phyloP scores from a whole-genome alignment of 2,113 vertebrate genomes.

The Felis chaus region DNA sequence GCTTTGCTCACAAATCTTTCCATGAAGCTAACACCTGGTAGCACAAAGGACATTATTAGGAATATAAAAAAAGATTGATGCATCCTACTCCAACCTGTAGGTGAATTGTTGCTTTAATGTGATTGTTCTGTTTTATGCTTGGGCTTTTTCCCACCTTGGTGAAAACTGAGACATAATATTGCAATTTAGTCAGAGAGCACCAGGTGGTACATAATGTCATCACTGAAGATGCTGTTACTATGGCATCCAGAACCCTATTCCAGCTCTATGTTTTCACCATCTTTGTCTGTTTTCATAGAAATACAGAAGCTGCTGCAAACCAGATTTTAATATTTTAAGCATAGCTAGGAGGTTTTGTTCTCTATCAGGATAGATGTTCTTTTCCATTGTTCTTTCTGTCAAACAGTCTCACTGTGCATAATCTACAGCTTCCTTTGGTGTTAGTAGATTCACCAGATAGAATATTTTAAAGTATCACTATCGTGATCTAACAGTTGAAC shows the following conservation, averaged over 20 bases:
- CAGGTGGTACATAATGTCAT: conserved; percentile 72
- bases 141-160: conserved; percentile 50
- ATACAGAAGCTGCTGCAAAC: conserved; percentile 61
- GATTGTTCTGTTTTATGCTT: conserved; percentile 56
- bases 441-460: background rate
- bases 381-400: conserved; percentile 24
- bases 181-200: conserved; percentile 61
- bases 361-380: conserved; percentile 51
- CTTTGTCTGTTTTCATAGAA: conserved; percentile 62
- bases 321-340: conserved; percentile 69
- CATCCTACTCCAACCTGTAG: conserved; percentile 5
- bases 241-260: conserved; percentile 62
- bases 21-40: conserved; percentile 42
- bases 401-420: background rate
- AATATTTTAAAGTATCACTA: conserved; percentile 41
- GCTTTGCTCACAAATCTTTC: conserved; percentile 53
- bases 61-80: conserved; percentile 65
- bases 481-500: background rate
- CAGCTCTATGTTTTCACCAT: conserved; percentile 58
- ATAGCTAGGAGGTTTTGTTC: conserved; percentile 62
- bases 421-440: conserved; percentile 33
- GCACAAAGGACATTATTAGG: conserved; percentile 50
- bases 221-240: conserved; percentile 57
- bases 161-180: conserved; percentile 55
- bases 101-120: conserved; percentile 57